phyloP scores from a whole-genome alignment of 1,140 invertebrate genomes.

The Spodoptera frugiperda region DNA sequence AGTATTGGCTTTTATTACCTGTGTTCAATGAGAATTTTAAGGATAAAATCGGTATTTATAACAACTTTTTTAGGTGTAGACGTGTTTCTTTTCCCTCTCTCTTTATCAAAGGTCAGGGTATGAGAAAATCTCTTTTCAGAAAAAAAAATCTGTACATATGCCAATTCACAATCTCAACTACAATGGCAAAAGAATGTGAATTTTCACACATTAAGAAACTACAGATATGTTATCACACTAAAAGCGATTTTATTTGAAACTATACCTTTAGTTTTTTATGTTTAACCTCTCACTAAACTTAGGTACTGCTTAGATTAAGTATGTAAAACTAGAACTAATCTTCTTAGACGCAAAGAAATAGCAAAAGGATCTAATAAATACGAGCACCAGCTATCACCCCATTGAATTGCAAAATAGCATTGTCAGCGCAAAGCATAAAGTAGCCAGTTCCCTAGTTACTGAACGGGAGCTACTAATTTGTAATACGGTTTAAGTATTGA shows the following conservation, averaged over 20 bases:
- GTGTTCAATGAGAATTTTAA: neutral
- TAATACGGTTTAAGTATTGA: slow-evolving; percentile 41
- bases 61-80: neutral
- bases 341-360: slow-evolving; percentile 19
- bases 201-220: too few species aligned
- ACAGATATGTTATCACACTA: too few species aligned
- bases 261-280: too few species aligned
- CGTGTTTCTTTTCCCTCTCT: neutral
- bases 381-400: slow-evolving; percentile 14
- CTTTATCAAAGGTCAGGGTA: too few species aligned
- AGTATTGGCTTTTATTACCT: slow-evolving; percentile 19
- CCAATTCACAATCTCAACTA: too few species aligned
- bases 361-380: slow-evolving; percentile 31
- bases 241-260: too few species aligned
- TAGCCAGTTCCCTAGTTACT: slow-evolving; percentile 56
- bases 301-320: neutral
- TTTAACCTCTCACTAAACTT: too few species aligned
- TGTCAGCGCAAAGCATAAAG: slow-evolving; percentile 67
- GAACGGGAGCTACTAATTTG: slow-evolving; percentile 26
- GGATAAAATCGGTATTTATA: neutral
- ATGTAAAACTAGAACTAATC: neutral
- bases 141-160: too few species aligned
- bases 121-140: too few species aligned
- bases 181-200: too few species aligned
- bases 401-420: slow-evolving; percentile 70